These are phyloP conservation scores for Zeus faber DNA, from an alignment of 2,113 vertebrate genomes.

Conservation along the genomic window DNA sequence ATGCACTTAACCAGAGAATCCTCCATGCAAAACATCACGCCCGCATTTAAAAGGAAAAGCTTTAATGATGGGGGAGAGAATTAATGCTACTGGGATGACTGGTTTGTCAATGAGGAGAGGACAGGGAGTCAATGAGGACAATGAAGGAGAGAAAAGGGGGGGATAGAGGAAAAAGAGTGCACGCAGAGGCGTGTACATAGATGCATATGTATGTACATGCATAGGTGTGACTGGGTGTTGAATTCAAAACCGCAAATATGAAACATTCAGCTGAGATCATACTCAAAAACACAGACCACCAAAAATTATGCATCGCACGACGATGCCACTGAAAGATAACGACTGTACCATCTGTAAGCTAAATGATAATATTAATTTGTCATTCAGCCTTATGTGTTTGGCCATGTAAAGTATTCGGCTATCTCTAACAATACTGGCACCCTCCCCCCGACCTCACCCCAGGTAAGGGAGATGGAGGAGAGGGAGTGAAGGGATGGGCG, in stretches of 20 bases:
- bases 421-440: no score
- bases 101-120: constrained; percentile 62
- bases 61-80: constrained; percentile 65
- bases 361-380: no score
- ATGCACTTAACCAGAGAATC: constrained; percentile 72
- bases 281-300: background rate
- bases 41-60: constrained; percentile 64
- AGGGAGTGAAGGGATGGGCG: no score
- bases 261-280: background rate
- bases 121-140: constrained; percentile 68
- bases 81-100: constrained; percentile 67
- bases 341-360: no score
- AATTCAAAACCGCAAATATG: background rate
- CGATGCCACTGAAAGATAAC: no score
- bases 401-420: no score
- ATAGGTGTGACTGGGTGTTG: background rate
- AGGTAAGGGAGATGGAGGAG: background rate
- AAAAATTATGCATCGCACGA: no score
- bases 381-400: no score
- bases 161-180: constrained; percentile 6
- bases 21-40: constrained; percentile 69
- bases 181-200: constrained; percentile 28
- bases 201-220: constrained; percentile 16
- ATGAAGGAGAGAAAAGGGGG: constrained; percentile 46
- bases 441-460: background rate